Evolutionary conservation across 2,888 invertebrate species (phyloP), one percentile per base, ranked within the genome.

Genomic region (Brenthis hecate): DNA sequence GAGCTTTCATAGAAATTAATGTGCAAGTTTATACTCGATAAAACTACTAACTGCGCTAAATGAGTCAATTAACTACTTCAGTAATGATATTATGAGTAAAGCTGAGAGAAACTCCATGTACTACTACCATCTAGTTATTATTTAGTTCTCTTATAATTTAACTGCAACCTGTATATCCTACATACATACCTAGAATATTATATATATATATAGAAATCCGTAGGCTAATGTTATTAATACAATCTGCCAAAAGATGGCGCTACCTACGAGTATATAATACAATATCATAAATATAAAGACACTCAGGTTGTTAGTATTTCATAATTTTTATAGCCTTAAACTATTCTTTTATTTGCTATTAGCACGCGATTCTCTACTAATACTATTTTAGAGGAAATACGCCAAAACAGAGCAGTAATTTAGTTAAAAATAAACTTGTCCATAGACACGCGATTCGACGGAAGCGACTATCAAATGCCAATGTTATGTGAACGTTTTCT

Each of bases 401-500:
- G 8, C 53, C 36, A 43, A 62, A 54, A 62, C 16, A 62, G 51
- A 60, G 51, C 36, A 2, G 14, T 53, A 53, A 62, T 62, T 32
- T 13, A 19, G 13, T 13, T 53, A 53, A 62, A 62, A 62, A 62
- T 43, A 62, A 53, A 28, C 16, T 23, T 43, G 60, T 54, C 60
- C 16, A 62, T 43, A 68, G 28, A 57, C 55, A 64, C 68, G 64
- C 72, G 56, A 66, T 68, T 71, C 68, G 54, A 64, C 62, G 50
- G 61, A 51, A 65, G 56, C 48, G 66, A 58, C 71, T 72, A 72
- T 71, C 72, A 69, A 66, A 65, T 71, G 71, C 71, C 71, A 72
- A 72, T 74, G 73, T 69, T 67, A 70, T 71, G 57, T 69, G 72
- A 71, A 68, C 64, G 48, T 65, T 70, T 72, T 56, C 71, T 64